Evolutionary conservation across 2,888 invertebrate species (phyloP).

Genomic region (Leptogaster cylindrica): DNA sequence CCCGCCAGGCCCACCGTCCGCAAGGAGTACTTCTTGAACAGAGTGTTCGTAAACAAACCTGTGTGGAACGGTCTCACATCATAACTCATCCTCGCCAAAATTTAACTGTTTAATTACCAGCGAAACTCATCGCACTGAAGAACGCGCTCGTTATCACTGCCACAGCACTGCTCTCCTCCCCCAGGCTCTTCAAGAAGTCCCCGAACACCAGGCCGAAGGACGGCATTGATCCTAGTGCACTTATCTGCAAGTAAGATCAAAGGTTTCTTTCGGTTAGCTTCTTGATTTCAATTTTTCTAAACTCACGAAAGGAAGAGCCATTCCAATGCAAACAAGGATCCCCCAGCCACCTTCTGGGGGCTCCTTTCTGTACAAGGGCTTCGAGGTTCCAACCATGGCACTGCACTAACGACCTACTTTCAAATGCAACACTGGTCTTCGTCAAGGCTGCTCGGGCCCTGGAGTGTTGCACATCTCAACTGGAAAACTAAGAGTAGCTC

Average conservation of each 20-base stretch:
- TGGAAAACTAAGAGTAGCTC: not conserved
- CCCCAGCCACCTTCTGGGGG: slow-evolving; percentile 85
- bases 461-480: not conserved
- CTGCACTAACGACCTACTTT: not conserved
- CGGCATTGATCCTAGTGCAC: slow-evolving; percentile 71
- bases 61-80: slow-evolving; percentile 50
- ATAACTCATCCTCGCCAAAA: too few species aligned
- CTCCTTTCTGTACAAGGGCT: slow-evolving; percentile 46
- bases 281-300: slow-evolving; percentile 30
- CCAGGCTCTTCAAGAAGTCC: slow-evolving; percentile 70
- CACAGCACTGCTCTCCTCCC: slow-evolving; percentile 73
- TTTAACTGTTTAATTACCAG: slow-evolving; percentile 53
- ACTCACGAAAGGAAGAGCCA: slow-evolving; percentile 78
- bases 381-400: not conserved
- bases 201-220: slow-evolving; percentile 76
- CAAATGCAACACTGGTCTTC: not conserved
- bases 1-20: slow-evolving; percentile 72
- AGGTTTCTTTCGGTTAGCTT: not conserved
- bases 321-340: slow-evolving; percentile 75
- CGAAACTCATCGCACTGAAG: slow-evolving; percentile 62
- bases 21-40: slow-evolving; percentile 71
- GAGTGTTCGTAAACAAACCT: slow-evolving; percentile 73
- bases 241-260: slow-evolving; percentile 64
- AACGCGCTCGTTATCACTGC: slow-evolving; percentile 75
- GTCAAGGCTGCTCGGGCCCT: not conserved